Base-by-base conservation (phyloP, 2,888 invertebrate genomes). In the Limnephilus rhombicus region DNA sequence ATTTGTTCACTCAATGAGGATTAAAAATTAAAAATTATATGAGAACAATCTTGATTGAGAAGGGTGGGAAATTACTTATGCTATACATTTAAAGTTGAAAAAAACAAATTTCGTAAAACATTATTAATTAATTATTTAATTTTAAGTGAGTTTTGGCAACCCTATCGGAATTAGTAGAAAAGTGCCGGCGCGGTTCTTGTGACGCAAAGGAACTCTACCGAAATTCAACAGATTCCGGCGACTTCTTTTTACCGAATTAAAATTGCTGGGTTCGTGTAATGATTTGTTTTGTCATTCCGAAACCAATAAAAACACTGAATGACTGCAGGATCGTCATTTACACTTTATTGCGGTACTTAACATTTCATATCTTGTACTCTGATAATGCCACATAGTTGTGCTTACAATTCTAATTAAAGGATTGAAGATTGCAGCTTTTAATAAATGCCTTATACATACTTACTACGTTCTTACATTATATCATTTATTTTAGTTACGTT, bases 181-280 rank as follows among this genome's bases (percentile, higher is more conserved):
- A 82, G 82, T 82, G 82, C 82, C 82, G 82, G 34, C 82, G 82
- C 82, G 34, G 34, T 68, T 68, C 68, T 82, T 13, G 82, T 82
- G 31, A 82, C 31, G 82, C 82, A 34, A 34, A 68, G 82, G 34
- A 34, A 34, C 34, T 82, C 82, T 82, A 34, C 82, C 82, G 18
- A 82, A 82, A 34, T 82, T 34, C 82, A 82, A 82, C 82, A 82
- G 82, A 15, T 34, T 82, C 24, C 68, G 68, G 68, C 68, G 68
- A 68, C 24, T 7, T 68, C n/a, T 68, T 68, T 24, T 68, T 24
- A 68, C 24, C 68, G 68, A 68, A 68, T 68, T 68, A 68, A 68
- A 68, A 68, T 68, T 24, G 24, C 24, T 68, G 24, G n/a, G 24
- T 4, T n/a, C 68, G 24, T 68, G 68, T 68, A 68, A 68, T 68